Evolutionary conservation across 2,113 vertebrate genomes (phyloP).

Genomic region (Neolamprologus toae): DNA sequence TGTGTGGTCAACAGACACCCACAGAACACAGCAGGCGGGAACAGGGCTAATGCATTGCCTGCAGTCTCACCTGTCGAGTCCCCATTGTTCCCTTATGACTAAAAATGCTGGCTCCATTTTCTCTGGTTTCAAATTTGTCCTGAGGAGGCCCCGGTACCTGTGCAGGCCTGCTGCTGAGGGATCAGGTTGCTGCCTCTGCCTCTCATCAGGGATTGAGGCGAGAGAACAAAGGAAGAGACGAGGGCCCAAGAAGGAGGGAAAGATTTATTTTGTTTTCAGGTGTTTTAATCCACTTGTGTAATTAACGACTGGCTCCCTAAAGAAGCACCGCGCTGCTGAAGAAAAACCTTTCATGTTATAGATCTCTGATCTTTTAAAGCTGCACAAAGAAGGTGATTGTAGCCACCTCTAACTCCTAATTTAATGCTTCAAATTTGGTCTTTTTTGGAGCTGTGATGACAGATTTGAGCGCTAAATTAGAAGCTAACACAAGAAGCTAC

Average conservation of each 20-base stretch:
- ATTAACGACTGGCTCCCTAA: neutral
- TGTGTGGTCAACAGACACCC: conserved; percentile 61
- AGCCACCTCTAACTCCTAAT: neutral
- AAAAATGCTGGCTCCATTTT: conserved; percentile 39
- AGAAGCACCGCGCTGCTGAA: neutral
- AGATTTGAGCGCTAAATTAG: neutral
- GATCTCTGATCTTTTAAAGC: neutral
- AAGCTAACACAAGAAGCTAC: neutral
- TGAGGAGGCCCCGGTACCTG: conserved; percentile 41
- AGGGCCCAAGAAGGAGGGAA: neutral
- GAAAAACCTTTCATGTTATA: neutral
- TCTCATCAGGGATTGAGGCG: conserved; percentile 3
- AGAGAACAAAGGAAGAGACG: conserved; percentile 1
- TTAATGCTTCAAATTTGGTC: neutral
- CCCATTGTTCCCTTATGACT: conserved; percentile 43
- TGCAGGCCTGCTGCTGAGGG: conserved; percentile 30
- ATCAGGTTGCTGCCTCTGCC: conserved; percentile 36
- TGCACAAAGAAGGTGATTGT: neutral
- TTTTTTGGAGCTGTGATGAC: neutral
- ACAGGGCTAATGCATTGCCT: conserved; percentile 38
- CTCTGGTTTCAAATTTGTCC: conserved; percentile 26
- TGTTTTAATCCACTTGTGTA: neutral
- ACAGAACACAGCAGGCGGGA: conserved; percentile 36
- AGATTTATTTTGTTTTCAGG: conserved; percentile 14
- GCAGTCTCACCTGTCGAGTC: conserved; percentile 49